Base-by-base conservation (phyloP, 2,113 vertebrate species). In the Scytalopus superciliaris region DNA sequence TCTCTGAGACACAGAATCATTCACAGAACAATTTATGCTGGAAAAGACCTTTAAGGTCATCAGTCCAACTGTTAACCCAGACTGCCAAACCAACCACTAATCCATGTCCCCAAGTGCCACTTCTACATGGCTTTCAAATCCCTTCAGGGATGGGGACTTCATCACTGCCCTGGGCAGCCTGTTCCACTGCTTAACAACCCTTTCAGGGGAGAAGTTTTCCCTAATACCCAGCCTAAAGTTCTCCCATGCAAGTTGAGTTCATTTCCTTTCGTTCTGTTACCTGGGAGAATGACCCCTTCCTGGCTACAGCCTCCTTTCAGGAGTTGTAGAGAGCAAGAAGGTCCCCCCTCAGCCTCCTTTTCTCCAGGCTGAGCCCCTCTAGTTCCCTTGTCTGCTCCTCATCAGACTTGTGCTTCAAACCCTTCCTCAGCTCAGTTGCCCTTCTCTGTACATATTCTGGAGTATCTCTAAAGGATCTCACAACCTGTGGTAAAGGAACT, bases 251-350 rank as follows among this genome's bases (percentile, higher is more conserved):
- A 59, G 7, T 3, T 52, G 22, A 33, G 44, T 8, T 4, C 2
- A 3, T 57, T 73, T 66, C 9, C 14, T 59, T 33, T 37, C 19
- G 25, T 57, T 19, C 18, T 50, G 18, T 49, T 10, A 7, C 6
- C 35, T 47, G 31, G 37, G 3, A 73, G 9, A 27, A 10, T 0
- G 0, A 50, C 8, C 1, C 27, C 7, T 24, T 5, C 10, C 9
- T 4, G 2, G 22, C 37, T 44, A 28, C 4, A 8, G 9, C 6
- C 17, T 37, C 67, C 31, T 44, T 12, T 10, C 35, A 50, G 59
- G 35, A 73, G 17, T 1, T 80, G 25, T 50, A 22, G 21, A 57
- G 50, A 66, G 6, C 3, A 52, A 57, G 1, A 28, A 23, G 3
- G 14, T 4, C 3, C 4, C 17, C 2, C 6, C 17, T 25, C 14